Evolutionary conservation across 2,888 invertebrate species (phyloP), one percentile per base, ranked within the genome.

Genomic region (Thymelicus lineola): DNA sequence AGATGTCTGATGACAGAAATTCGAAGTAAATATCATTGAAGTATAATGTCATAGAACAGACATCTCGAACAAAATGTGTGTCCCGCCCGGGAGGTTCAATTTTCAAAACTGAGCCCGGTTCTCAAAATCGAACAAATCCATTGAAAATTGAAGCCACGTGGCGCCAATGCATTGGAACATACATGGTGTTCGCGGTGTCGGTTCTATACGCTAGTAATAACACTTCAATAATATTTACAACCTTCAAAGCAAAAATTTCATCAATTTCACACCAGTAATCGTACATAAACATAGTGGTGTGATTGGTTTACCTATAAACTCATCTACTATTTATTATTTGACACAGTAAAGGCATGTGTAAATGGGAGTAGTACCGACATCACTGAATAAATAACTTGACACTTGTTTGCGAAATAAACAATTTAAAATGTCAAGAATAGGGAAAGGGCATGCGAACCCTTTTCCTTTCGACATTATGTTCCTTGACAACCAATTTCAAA

Each of bases 361-460:
- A 72, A 75, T 73, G 73, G 69, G 71, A 55, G 71, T 59, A 64
- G 75, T 73, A 75, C 77, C 76, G 74, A 75, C 78, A 74, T 84
- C 83, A 77, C 82, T 90, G 88, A 92, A 91, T 91, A 91, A 92
- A 91, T 90, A 90, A 89, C 89, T 89, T 86, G 91, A 91, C 91
- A 90, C 90, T 91, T 91, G 93, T 90, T 88, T 84, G 85, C 86
- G 64, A 91, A 92, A 92, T 91, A 93, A 92, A 93, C 91, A 93
- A 92, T 93, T 93, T 93, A 91, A 91, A 93, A 92, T 90, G 93
- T 93, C 92, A 93, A 91, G 92, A 88, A 90, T 86, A 86, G 87
- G 86, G 83, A 87, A 90, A 91, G 90, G 93, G 91, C 84, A 81
- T 79, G 79, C 80, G 76, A 90, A 90, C 91, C 91, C 89, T 90